Conservation (phyloP, 2,113 vertebrate genomes). For the Butorides virescens region DNA sequence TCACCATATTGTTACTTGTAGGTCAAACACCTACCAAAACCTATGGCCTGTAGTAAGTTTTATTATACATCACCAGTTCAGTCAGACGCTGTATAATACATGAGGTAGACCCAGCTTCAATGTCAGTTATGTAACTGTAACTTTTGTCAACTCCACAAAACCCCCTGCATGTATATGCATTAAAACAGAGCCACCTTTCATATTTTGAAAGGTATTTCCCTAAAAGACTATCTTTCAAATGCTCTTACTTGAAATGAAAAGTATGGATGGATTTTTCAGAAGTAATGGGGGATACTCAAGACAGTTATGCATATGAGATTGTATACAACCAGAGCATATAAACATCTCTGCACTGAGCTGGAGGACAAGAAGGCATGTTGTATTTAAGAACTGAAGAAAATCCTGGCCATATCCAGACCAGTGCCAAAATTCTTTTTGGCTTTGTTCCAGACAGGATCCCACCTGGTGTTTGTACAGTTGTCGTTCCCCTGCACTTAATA, state of each 20-base stretch:
- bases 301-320: neutral
- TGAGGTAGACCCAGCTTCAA: neutral
- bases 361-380: neutral
- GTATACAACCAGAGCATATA: neutral
- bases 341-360: neutral
- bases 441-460: neutral
- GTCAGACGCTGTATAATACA: neutral
- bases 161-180: neutral
- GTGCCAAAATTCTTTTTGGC: neutral
- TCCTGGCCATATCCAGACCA: neutral
- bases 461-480: slow-evolving; percentile 36
- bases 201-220: neutral
- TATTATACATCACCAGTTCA: neutral
- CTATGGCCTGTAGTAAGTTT: neutral
- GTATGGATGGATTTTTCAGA: neutral
- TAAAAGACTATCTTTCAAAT: neutral
- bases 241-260: neutral
- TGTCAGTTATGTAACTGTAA: neutral
- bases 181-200: neutral
- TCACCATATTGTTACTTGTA: neutral
- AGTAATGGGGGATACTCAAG: neutral
- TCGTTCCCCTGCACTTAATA: neutral
- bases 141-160: neutral
- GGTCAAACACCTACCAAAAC: neutral
- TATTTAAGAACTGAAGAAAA: neutral